Evolutionary conservation across 2,113 vertebrate species (phyloP).

Genomic region (Rhodinocichla rosea): DNA sequence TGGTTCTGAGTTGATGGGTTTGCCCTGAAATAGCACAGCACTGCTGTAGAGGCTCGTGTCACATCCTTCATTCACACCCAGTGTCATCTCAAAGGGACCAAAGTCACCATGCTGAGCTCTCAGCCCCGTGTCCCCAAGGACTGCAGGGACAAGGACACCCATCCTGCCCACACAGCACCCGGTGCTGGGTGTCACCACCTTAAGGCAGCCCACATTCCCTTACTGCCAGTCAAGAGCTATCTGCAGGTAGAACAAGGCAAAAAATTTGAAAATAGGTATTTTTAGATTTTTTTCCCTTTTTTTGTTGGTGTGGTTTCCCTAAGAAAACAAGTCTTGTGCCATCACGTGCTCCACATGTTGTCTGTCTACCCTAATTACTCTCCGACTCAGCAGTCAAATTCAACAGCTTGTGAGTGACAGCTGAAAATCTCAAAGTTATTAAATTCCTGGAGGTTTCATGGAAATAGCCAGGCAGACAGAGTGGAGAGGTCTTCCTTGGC

Average conservation of each 20-base stretch:
- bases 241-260: not conserved
- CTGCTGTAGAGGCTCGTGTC: not conserved
- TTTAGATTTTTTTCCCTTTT: not conserved
- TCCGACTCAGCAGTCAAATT: not conserved
- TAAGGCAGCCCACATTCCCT: not conserved
- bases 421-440: slow-evolving; percentile 20
- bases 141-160: not conserved
- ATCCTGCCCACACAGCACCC: not conserved
- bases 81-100: not conserved
- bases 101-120: not conserved
- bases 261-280: not conserved
- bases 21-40: not conserved
- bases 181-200: not conserved
- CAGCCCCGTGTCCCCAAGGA: fast-evolving
- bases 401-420: slow-evolving; percentile 3
- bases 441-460: slow-evolving; percentile 1
- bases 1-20: not conserved
- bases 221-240: not conserved
- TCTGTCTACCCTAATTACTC: slow-evolving; percentile 22
- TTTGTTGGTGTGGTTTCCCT: not conserved
- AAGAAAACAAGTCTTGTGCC: not conserved
- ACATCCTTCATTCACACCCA: not conserved
- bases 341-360: not conserved
- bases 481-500: not conserved
- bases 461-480: not conserved